phyloP scores from a whole-genome alignment of 2,797 vertebrate species.

The Tadarida brasiliensis region DNA sequence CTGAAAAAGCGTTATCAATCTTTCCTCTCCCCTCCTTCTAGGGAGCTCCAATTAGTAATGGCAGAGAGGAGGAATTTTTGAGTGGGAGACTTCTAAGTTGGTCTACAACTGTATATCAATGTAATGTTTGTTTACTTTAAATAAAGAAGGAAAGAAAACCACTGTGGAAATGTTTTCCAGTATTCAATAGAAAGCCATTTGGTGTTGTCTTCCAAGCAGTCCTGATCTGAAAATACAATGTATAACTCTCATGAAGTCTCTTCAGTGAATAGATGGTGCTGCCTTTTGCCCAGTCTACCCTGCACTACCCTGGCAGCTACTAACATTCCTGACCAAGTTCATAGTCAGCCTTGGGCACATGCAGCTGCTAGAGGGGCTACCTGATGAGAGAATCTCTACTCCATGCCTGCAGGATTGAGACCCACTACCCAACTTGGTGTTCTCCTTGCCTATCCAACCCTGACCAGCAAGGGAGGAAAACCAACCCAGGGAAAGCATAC shows the following conservation, averaged over 20 bases:
- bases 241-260: conserved; percentile 16
- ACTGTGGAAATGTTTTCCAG: neutral
- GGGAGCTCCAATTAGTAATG: neutral
- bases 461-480: neutral
- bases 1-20: neutral
- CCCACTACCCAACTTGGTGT: neutral
- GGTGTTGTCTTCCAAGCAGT: neutral
- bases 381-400: neutral
- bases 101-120: neutral
- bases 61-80: conserved; percentile 20
- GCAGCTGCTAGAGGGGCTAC: neutral
- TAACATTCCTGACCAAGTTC: conserved; percentile 27
- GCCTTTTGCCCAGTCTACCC: neutral
- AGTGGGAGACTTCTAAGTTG: conserved; percentile 20
- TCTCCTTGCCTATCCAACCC: neutral
- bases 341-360: neutral
- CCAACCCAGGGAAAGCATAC: neutral
- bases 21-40: neutral
- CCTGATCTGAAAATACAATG: neutral
- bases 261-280: neutral
- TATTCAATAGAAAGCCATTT: conserved; percentile 33
- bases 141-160: conserved; percentile 50
- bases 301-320: neutral
- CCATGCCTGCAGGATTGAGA: neutral
- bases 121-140: conserved; percentile 56